Base-by-base conservation (phyloP, 1,140 invertebrate species). In the Dendroctonus valens region DNA sequence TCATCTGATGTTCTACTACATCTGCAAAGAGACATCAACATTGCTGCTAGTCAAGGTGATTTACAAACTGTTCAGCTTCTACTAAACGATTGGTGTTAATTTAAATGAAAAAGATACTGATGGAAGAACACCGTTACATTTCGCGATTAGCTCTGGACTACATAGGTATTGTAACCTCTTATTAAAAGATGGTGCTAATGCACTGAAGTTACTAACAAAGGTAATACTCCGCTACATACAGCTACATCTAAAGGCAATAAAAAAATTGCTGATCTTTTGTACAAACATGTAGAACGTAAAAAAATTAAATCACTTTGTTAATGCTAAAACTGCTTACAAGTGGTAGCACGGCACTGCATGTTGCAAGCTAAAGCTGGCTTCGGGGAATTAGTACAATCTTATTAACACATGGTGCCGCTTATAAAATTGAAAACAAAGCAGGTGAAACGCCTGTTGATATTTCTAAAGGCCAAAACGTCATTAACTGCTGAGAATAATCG, bases 21-120 rank as follows among this genome's bases (percentile, higher is more conserved):
- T 57, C 54, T 57, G 4, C 54, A 57, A 7, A 59, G 46, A 61
- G 9, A 64, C 38, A 60, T 55, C 41, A 68, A 65, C 44, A 55
- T 67, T 53, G 70, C 71, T 48, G 68, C 64, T 4, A 44, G 60
- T 50, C 37, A 26, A 5, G 64, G 62, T 26, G 40, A 61, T 57
- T 12, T 57, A n/a, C 39, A 70, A 40, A 63, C 59, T 53, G 26
- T 74, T 39, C 46, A 66, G 41, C 62, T 9, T 37, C 46, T 75
- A 7, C 14, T 76, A 5, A 46, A 61, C 2, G 40, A 65, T 5
- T n/a, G 69, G 70, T 1, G 68, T 61, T 0, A 51, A 69, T 15
- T 41, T n/a, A n/a, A n/a, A n/a, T n/a, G n/a, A n/a, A n/a, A n/a
- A n/a, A n/a, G n/a, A n/a, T n/a, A n/a, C 67, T 0, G 73, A 73